Conservation (phyloP, 1,140 invertebrate genomes). For the Microvelia longipes region DNA sequence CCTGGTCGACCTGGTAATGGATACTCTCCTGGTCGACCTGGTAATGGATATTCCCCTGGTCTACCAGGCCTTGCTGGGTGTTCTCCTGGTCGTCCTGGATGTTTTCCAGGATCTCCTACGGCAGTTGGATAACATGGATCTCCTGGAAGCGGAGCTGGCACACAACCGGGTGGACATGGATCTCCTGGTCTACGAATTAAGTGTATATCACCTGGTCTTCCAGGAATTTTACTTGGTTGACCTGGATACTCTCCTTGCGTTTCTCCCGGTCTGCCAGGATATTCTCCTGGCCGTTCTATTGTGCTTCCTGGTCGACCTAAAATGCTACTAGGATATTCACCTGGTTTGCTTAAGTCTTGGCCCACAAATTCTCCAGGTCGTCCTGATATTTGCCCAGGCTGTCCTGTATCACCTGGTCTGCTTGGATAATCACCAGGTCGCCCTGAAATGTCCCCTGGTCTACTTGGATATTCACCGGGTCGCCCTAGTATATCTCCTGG, state of each 20-base stretch:
- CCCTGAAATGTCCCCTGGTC: conserved; percentile 6
- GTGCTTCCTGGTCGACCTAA: conserved; percentile 4
- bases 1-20: conserved; percentile 7
- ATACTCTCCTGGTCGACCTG: conserved; percentile 15
- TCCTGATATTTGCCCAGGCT: conserved; percentile 5
- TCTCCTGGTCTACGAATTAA: background rate
- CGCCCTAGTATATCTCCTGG: conserved; percentile 9
- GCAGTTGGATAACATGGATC: too few species aligned
- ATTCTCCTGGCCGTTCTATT: background rate
- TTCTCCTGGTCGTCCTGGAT: conserved; percentile 12
- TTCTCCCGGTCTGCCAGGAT: background rate
- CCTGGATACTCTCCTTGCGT: background rate
- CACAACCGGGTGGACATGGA: background rate
- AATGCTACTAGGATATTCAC: conserved; percentile 11
- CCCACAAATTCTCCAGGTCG: conserved; percentile 13
- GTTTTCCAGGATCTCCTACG: background rate
- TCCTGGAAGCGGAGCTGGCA: conserved; percentile 9
- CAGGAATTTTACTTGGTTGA: background rate
- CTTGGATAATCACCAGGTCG: conserved; percentile 13
- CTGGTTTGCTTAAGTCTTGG: conserved; percentile 10
- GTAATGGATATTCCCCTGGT: conserved; percentile 12
- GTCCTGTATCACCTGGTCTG: conserved; percentile 11
- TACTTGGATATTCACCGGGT: conserved; percentile 13
- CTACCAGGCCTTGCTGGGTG: conserved; percentile 11
- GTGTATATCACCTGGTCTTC: conserved; percentile 1